Percentiles rank a stretch among this genome's conserved stretches.
Evolutionary conservation across 1,140 invertebrate genomes (phyloP).

Genomic region (Drosophila lacertosa): DNA sequence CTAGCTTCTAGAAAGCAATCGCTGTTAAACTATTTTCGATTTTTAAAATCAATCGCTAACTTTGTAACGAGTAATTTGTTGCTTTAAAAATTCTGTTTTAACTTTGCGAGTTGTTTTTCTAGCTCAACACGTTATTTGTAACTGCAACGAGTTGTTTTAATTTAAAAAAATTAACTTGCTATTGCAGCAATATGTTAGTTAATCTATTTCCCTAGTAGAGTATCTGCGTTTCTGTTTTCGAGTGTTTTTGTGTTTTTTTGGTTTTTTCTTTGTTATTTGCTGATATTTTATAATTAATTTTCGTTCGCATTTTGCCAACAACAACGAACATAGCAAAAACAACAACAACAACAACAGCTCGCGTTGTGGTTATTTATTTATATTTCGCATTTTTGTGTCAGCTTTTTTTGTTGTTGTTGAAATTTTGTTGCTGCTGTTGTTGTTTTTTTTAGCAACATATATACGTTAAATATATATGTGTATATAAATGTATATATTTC

Average conservation of each 20-base stretch:
- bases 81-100: no score
- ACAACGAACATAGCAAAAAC: no score
- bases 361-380: slow-evolving; percentile 40
- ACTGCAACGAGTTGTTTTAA: slow-evolving; percentile 2
- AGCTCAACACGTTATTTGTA: not conserved
- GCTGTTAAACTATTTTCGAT: no score
- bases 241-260: slow-evolving; percentile 30
- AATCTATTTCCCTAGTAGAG: no score
- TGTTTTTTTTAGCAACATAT: slow-evolving; percentile 17
- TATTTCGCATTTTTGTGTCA: slow-evolving; percentile 53
- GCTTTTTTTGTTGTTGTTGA: slow-evolving; percentile 23
- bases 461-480: slow-evolving; percentile 6
- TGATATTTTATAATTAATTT: slow-evolving; percentile 76
- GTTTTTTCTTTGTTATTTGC: slow-evolving; percentile 38
- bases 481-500: slow-evolving; percentile 29
- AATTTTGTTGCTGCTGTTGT: slow-evolving; percentile 5
- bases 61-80: no score
- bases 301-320: slow-evolving; percentile 39
- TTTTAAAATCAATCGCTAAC: no score
- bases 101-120: no score
- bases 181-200: not conserved
- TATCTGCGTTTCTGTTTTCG: slow-evolving; percentile 21
- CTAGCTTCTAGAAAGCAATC: no score
- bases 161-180: no score
- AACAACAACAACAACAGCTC: slow-evolving; percentile 15